Evolutionary conservation across 2,797 vertebrate genomes (phyloP).

Genomic region (Phalloptychus januarius): DNA sequence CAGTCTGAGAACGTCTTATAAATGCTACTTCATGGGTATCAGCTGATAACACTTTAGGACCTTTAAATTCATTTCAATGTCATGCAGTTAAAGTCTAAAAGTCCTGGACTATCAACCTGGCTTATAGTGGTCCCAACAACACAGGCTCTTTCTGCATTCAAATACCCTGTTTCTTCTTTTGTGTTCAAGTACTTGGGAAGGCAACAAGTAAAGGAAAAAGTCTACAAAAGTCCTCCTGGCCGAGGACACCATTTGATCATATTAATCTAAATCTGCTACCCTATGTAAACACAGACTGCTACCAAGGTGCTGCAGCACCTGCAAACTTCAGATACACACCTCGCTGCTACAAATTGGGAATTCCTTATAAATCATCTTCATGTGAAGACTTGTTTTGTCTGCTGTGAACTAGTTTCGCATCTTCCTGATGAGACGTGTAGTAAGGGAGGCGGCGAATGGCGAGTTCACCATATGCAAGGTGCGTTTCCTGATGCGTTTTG

Average conservation of each 20-base stretch:
- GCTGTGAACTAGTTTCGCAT: constrained; percentile 42
- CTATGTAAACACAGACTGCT: constrained; percentile 71
- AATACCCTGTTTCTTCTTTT: constrained; percentile 43
- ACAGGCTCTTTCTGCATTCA: constrained; percentile 28
- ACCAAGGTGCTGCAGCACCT: constrained; percentile 46
- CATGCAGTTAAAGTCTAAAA: background rate
- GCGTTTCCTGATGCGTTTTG: constrained; percentile 24
- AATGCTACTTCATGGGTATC: background rate
- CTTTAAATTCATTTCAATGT: background rate
- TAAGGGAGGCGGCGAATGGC: background rate
- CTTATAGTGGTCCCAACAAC: background rate
- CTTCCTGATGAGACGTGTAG: constrained; percentile 18
- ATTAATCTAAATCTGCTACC: constrained; percentile 51
- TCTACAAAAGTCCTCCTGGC: constrained; percentile 8
- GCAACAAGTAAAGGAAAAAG: constrained; percentile 37
- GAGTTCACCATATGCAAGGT: constrained; percentile 10
- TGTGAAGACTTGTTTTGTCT: background rate
- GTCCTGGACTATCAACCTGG: background rate
- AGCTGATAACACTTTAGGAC: background rate
- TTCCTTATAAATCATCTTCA: constrained; percentile 14
- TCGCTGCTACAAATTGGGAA: constrained; percentile 55
- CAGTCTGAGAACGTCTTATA: constrained; percentile 15
- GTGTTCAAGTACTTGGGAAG: constrained; percentile 66
- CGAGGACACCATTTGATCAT: constrained; percentile 5
- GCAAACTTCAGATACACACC: constrained; percentile 34